These are phyloP conservation scores for Myotis pilosus DNA, from an alignment of 2,797 vertebrate species.

Conservation along the genomic window DNA sequence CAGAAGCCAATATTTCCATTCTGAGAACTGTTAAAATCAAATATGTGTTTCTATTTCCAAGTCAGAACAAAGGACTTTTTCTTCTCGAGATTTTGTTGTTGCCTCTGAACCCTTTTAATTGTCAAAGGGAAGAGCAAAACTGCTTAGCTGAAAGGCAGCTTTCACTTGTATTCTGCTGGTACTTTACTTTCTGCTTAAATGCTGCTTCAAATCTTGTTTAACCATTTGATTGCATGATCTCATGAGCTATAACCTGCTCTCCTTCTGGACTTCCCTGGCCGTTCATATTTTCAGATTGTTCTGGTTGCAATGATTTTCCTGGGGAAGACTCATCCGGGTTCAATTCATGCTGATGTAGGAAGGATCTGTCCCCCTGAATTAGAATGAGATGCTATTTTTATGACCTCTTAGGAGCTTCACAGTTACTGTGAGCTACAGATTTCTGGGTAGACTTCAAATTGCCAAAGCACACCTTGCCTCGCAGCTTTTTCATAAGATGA, in stretches of 20 bases:
- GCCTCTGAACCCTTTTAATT: constrained; percentile 1
- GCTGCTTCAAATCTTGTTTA: constrained; percentile 20
- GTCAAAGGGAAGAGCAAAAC: background rate
- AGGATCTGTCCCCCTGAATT: background rate
- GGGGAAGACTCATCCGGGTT: constrained; percentile 3
- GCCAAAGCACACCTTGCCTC: background rate
- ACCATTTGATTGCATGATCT: background rate
- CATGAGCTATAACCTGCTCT: background rate
- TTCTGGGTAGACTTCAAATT: background rate
- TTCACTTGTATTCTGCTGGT: background rate
- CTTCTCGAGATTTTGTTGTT: background rate
- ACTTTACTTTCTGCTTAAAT: constrained; percentile 51
- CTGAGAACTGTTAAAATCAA: constrained; percentile 46
- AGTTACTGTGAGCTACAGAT: background rate
- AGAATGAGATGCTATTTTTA: constrained; percentile 46
- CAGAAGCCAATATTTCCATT: constrained; percentile 44
- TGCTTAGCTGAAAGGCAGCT: background rate
- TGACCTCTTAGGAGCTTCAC: constrained; percentile 4
- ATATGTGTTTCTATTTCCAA: constrained; percentile 55
- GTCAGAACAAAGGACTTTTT: background rate
- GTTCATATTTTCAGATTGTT: background rate
- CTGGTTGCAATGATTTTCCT: background rate
- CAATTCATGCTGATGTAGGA: background rate
- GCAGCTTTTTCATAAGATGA: constrained; percentile 31
- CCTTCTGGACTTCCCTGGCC: background rate